Base-by-base conservation (phyloP, 2,888 invertebrate species). In the Drosophila flavopinicola region DNA sequence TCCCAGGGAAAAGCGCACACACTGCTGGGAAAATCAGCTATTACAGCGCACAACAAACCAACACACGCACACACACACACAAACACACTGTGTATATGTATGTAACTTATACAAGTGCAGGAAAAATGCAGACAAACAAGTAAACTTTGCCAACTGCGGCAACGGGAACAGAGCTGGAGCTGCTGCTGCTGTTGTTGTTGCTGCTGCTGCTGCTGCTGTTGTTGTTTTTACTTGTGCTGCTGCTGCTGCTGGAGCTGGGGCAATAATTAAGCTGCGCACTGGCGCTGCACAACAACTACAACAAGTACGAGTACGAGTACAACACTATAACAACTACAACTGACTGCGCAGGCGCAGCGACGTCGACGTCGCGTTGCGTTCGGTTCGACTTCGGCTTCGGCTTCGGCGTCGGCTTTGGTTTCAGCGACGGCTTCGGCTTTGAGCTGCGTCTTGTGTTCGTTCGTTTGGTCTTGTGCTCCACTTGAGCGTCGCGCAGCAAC, bases 111-210 rank as follows among this genome's bases (percentile, higher is more conserved):
- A 51, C 71, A 54, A 63, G 57, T 57, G 76, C 57, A 52, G 52
- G 48, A 75, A 86, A 84, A 86, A 86, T 88, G 88, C 88, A 86
- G 86, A 86, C 82, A 88, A 86, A 85, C 88, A 67, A 86, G 73
- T 86, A 88, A 88, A 78, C 78, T 84, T 80, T 80, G 77, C 63
- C 52, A 49, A 45, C 52, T 38, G 38, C 45, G 71, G 70, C 71
- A 75, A 64, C 63, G 38, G 57, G 57, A 52, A 51, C 39, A 32
- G 39, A 35, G 32, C 57, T 37, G 38, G 20, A 38, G 48, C 42
- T 29, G 44, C 39, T 38, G 20, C 2, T 20, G 32, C 25, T 30
- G 13, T 27, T 45, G 41, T n/a, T 15, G 30, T 6, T 29, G 23
- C 29, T n/a, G 24, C 25, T 61, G 39, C n/a, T 29, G 32, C 25